phyloP scores from a whole-genome alignment of 2,888 invertebrate genomes.

The Petrophora chlorosata region DNA sequence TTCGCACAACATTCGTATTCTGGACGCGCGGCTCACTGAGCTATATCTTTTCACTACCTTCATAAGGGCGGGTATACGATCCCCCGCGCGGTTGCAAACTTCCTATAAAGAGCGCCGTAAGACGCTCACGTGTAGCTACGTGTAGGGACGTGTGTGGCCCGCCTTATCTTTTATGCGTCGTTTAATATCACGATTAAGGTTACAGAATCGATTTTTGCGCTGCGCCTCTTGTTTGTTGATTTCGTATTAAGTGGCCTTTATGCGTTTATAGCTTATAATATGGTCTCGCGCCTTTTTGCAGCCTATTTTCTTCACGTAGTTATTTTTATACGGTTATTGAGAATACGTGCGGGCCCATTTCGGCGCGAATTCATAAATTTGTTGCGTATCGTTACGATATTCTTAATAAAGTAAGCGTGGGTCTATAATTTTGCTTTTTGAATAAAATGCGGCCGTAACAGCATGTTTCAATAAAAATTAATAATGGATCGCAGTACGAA shows the following conservation, averaged over 20 bases:
- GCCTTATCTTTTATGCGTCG: constrained; percentile 59
- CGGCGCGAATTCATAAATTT: constrained; percentile 29
- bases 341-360: constrained; percentile 22
- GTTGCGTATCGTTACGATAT: constrained; percentile 15
- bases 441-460: constrained; percentile 39
- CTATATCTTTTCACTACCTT: constrained; percentile 75
- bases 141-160: constrained; percentile 52
- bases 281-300: constrained; percentile 36
- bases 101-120: constrained; percentile 68
- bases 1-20: constrained; percentile 70
- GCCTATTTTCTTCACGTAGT: constrained; percentile 36
- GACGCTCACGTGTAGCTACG: constrained; percentile 46
- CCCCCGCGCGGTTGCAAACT: constrained; percentile 61
- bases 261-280: constrained; percentile 46
- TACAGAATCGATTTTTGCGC: constrained; percentile 50
- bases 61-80: constrained; percentile 59
- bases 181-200: constrained; percentile 59
- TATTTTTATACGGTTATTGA: constrained; percentile 31
- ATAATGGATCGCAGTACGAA: constrained; percentile 35
- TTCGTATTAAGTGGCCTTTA: constrained; percentile 41
- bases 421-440: constrained; percentile 34
- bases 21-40: constrained; percentile 54
- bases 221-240: constrained; percentile 50
- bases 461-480: constrained; percentile 39
- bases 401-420: constrained; percentile 18